Evolutionary conservation across 2,888 invertebrate genomes (phyloP).

Genomic region (Amphipyra tragopoginis): DNA sequence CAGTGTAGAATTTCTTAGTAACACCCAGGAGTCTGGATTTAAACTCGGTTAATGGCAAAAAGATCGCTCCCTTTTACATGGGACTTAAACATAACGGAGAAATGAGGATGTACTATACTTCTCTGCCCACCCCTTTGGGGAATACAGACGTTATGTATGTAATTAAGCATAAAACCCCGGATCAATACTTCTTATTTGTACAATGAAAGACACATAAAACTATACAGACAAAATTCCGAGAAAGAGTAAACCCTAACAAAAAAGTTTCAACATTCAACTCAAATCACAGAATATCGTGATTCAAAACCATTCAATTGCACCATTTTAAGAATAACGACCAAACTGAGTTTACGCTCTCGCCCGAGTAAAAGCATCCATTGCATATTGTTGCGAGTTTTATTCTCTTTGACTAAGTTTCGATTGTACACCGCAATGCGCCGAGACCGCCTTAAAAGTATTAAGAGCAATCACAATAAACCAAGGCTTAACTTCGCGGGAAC

Average conservation of each 20-base stretch:
- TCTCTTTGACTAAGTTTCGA: constrained; percentile 76
- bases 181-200: too few species aligned
- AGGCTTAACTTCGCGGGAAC: constrained; percentile 69
- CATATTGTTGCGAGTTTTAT: constrained; percentile 78
- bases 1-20: too few species aligned
- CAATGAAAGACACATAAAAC: neutral
- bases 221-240: constrained; percentile 1
- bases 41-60: too few species aligned
- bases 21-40: too few species aligned
- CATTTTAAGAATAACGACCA: constrained; percentile 46
- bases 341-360: constrained; percentile 51
- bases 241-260: constrained; percentile 16
- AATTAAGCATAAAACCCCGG: too few species aligned
- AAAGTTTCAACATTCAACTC: constrained; percentile 33
- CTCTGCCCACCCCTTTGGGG: too few species aligned
- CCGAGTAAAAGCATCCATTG: constrained; percentile 64
- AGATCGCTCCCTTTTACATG: too few species aligned
- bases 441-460: constrained; percentile 73
- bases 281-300: constrained; percentile 47
- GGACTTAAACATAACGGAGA: too few species aligned
- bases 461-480: constrained; percentile 79
- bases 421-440: constrained; percentile 80
- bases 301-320: constrained; percentile 42
- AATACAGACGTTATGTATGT: too few species aligned
- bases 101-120: too few species aligned